Percentiles rank a stretch among this genome's conserved stretches.
Conservation (phyloP, 2,888 invertebrate species). For the Gerosis bhagava region DNA sequence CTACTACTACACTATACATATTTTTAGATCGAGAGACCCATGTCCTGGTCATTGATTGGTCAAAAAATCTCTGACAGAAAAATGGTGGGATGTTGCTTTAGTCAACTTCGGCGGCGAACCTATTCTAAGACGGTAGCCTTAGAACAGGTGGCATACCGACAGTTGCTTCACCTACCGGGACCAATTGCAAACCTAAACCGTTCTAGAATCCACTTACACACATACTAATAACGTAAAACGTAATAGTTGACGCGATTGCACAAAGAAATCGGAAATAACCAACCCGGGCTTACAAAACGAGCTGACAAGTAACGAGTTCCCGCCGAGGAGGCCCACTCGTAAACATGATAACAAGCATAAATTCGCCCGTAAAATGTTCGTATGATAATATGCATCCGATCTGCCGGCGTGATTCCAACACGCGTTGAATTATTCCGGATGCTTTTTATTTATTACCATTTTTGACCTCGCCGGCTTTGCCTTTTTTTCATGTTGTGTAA, state of each 20-base stretch:
- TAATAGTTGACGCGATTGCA: slow-evolving; percentile 7
- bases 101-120: too few relatives aligned
- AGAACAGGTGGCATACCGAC: too few relatives aligned
- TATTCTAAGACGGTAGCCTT: too few relatives aligned
- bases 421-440: slow-evolving; percentile 36
- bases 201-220: too few relatives aligned
- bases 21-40: too few relatives aligned
- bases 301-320: slow-evolving; percentile 41
- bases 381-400: slow-evolving; percentile 46
- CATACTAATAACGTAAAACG: too few relatives aligned
- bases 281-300: slow-evolving; percentile 33
- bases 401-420: slow-evolving; percentile 40
- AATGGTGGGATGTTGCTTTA: too few relatives aligned
- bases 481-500: slow-evolving; percentile 5
- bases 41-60: too few relatives aligned
- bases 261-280: slow-evolving; percentile 42
- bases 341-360: slow-evolving; percentile 56
- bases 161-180: too few relatives aligned
- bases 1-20: too few relatives aligned
- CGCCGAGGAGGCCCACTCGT: slow-evolving; percentile 41
- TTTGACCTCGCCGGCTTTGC: slow-evolving; percentile 13
- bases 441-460: slow-evolving; percentile 32
- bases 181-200: too few relatives aligned
- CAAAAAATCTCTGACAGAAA: too few relatives aligned
- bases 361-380: slow-evolving; percentile 46